Base-by-base conservation (phyloP, 1,140 invertebrate species). In the Lethrus apterus region DNA sequence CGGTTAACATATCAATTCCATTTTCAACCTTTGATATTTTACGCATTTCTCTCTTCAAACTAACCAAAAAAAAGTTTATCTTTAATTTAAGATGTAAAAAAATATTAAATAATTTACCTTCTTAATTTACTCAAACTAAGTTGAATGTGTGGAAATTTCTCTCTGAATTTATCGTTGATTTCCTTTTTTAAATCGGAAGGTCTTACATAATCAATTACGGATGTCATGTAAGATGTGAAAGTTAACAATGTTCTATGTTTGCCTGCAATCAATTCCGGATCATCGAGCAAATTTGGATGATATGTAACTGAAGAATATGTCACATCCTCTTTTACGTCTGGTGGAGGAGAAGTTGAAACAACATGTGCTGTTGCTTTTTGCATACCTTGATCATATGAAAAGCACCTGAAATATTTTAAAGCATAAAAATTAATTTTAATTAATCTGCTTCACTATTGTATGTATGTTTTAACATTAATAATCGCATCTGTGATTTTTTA, bases 111-210 rank as follows among this genome's bases (percentile, higher is more conserved):
- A 7, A 0, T 33, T 18, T 75, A 93, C 90, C 90, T 95, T 69
- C 93, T 75, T 20, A 98, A 70, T 77, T 98, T 98, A 68, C 92
- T 97, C n/a, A 98, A 74, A 1, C 93, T 96, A 0, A 98, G 71
- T 63, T 96, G 87, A 50, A 98, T 86, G 53, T 91, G 81, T 1
- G 94, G 94, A 72, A 97, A 98, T 62, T 92, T 92, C 59, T 93
- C 90, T 57, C 81, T 79, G 63, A 98, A 98, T 70, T 97, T 96
- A 61, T 97, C 93, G 70, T 98, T 98, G 0, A 98, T 71, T 72
- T 98, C 94, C 68, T 93, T 95, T 64, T 98, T 98, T 42, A 98
- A 70, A 69, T 96, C 93, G n/a, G 89, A 87, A 17, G 93, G 92
- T 58, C 90, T 84, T 1, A 95, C 92, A 66, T 98, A 97, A 68